These are phyloP conservation scores for Drosophila recens DNA, from an alignment of 2,888 invertebrate genomes.

Conservation along the genomic window DNA sequence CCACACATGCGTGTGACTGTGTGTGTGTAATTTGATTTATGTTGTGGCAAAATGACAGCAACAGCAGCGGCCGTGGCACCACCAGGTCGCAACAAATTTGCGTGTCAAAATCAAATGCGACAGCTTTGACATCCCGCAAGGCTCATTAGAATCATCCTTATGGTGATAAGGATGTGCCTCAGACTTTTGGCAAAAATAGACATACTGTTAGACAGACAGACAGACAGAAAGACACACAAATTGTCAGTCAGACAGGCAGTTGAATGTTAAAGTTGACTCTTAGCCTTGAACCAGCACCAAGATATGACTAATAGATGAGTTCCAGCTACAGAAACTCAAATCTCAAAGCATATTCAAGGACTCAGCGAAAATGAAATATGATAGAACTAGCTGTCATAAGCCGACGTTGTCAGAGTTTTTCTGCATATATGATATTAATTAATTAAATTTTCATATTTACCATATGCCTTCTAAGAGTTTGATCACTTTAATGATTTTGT, in stretches of 20 bases:
- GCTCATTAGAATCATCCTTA: conserved; percentile 65
- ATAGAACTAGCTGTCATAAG: background rate
- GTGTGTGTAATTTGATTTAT: conserved; percentile 65
- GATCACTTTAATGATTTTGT: background rate
- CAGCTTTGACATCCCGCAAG: conserved; percentile 66
- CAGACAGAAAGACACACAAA: background rate
- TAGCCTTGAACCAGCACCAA: conserved; percentile 6
- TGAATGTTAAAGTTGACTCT: conserved; percentile 8
- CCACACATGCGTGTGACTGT: conserved; percentile 16
- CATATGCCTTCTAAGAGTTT: no score
- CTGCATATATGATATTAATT: background rate
- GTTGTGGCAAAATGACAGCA: conserved; percentile 63
- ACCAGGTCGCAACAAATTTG: conserved; percentile 55
- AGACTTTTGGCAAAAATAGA: background rate
- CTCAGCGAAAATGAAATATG: background rate
- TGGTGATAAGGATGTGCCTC: conserved; percentile 22
- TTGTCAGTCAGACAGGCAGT: conserved; percentile 6
- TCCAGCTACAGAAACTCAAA: background rate
- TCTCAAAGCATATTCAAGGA: conserved; percentile 1
- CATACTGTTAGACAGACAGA: background rate
- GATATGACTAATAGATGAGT: conserved; percentile 11
- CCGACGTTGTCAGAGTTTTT: background rate
- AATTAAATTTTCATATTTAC: background rate
- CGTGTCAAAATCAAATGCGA: conserved; percentile 72
- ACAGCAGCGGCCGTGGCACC: conserved; percentile 45